Evolutionary conservation across 2,113 vertebrate species (phyloP), one percentile per base, ranked within the genome.

Genomic region (Mormoops blainvillei): DNA sequence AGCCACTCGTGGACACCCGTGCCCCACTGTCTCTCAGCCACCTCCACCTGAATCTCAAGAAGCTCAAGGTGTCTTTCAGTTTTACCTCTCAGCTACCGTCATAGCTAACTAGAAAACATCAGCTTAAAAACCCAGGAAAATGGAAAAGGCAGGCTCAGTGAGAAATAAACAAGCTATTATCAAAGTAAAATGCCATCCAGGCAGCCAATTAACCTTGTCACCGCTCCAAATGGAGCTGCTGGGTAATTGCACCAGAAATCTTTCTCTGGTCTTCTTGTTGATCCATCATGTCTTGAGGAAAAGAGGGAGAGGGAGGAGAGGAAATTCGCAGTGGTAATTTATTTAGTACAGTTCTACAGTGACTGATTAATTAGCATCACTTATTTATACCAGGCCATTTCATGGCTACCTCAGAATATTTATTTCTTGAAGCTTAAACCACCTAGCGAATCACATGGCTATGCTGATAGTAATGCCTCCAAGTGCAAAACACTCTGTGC

Each of bases 11-110:
- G 86, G 98, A 98, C 95, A 98, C 87, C 2, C 73, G 31, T 20
- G 56, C 98, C 82, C 99, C 98, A 8, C 91, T 88, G 93, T 96
- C 70, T 26, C 98, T 98, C 4, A 0, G 28, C 56, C 98, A 99
- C 95, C 94, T 99, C 70, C 65, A 95, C n/a, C 82, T 98, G 92
- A 99, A 98, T 33, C 87, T 98, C 71, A 98, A 98, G 97, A 98
- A 98, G 78, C 95, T 98, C 70, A 98, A 99, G 98, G 98, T 99
- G 97, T 4, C 31, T 19, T n/a, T 2, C 12, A 24, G 5, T 28
- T 74, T 7, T 80, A 16, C 89, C 31, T 82, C 48, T 26, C 45
- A 26, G 43, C 11, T 52, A 48, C 38, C 3, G 7, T 20, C 33
- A 26, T 2, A 41, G 48, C 19, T 8, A 38, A 31, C 2, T 16